Evolutionary conservation across 2,797 vertebrate species (phyloP).

Genomic region (Tolypeutes matacus): DNA sequence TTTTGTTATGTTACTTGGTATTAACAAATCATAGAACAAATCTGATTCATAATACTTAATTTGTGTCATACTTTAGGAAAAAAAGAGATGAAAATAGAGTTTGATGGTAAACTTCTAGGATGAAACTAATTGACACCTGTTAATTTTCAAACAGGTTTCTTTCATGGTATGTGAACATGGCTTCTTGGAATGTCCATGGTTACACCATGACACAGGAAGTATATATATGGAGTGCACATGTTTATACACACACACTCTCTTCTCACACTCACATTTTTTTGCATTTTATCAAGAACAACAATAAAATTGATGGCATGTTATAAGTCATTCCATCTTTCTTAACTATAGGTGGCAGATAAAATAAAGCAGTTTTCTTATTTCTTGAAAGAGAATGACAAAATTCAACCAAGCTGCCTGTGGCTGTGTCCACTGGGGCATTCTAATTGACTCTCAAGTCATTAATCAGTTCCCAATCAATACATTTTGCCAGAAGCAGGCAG

Average conservation of each 20-base stretch:
- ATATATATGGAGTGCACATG: background rate
- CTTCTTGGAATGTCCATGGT: background rate
- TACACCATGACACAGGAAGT: conserved; percentile 23
- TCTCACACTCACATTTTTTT: background rate
- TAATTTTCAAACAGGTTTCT: background rate
- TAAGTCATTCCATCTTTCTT: background rate
- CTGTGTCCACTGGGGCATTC: conserved; percentile 84
- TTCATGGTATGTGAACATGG: background rate
- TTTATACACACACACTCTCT: background rate
- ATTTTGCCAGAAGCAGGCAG: conserved; percentile 85
- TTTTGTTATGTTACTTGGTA: background rate
- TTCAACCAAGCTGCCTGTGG: conserved; percentile 73
- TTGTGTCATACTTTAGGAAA: background rate
- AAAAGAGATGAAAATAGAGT: conserved; percentile 24
- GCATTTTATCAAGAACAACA: conserved; percentile 22
- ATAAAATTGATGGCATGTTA: conserved; percentile 21
- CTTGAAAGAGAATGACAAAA: conserved; percentile 80
- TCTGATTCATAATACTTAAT: background rate
- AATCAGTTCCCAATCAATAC: conserved; percentile 88
- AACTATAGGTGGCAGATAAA: conserved; percentile 61
- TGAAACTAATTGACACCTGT: background rate
- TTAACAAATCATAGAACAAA: conserved; percentile 9
- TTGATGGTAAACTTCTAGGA: conserved; percentile 8
- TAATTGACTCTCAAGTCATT: conserved; percentile 88
- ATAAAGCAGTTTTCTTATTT: conserved; percentile 73